Evolutionary conservation across 2,797 vertebrate species (phyloP), one percentile per base, ranked within the genome.

Genomic region (Lates japonicus): DNA sequence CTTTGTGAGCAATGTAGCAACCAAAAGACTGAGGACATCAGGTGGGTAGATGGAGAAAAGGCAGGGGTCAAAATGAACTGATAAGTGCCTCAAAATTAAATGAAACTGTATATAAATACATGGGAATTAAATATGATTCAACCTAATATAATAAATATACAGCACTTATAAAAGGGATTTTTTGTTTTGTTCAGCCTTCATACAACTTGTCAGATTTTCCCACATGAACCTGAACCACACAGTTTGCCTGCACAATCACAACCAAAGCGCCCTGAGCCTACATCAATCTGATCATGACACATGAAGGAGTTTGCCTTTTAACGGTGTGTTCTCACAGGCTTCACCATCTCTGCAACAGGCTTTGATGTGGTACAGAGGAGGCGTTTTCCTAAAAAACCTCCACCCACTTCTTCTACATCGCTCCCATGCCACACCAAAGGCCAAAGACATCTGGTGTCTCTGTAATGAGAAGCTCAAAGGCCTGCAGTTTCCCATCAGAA

Each of bases 361-460:
- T 74, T 71, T 74, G 20, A 74, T 80, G 84, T 77, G 66, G 74
- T 59, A 1, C 31, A 4, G 66, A 60, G 44, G 41, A 58, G 84
- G 65, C 49, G 48, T 69, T 55, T 42, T 55, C 64, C 42, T 9
- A 33, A 14, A 44, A 52, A 54, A 9, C 1, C 65, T 74, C 80
- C 49, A 13, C 55, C 73, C 76, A 46, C 46, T 54, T 13, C 55
- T 58, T 29, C 41, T 41, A 11, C 67, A 37, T 63, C 14, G 33
- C 19, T 70, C 35, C 65, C 39, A 1, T 22, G 20, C 63, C 74
- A 78, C 70, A 81, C 49, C 84, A 83, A 80, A 83, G 52, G 63
- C 58, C 58, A 42, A 12, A 63, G 55, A 70, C 84, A 86, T 74
- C 73, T 86, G 76, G 48, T 33, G 77, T 46, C 14, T 70, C 65